Base-by-base conservation (phyloP, 2,888 invertebrate species). In the Polymixis flavicincta region DNA sequence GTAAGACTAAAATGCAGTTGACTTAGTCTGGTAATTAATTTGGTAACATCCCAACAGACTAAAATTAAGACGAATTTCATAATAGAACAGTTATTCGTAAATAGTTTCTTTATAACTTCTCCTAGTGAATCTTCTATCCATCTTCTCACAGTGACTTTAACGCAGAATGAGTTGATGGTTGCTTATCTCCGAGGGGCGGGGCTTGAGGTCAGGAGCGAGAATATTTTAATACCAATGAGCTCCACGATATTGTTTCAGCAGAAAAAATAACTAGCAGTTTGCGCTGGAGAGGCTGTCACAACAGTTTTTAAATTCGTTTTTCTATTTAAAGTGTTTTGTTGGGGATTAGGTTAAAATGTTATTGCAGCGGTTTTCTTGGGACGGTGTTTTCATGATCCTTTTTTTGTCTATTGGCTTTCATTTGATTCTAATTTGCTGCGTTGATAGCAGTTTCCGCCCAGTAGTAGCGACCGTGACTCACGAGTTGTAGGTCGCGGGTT, bases 191-290 rank as follows among this genome's bases (percentile, higher is more conserved):
- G 28, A 37, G 19, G 32, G 67, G 64, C 60, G 61, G 75, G 19
- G 37, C 37, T n/a, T 73, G 76, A 77, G 76, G 83, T 70, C 83
- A 71, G 74, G 54, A 67, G 60, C 61, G 59, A 67, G 81, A 85
- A 85, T 83, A 83, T 77, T 79, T 85, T 83, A 85, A 85, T 85
- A 78, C 28, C 71, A 85, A 85, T 85, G 83, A 83, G 76, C 50
- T 66, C 57, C 37, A 45, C 61, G 60, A 78, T 84, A 84, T 84
- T 84, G 76, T 85, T 84, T 73, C 68, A 55, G 52, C 42, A 3
- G 63, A 72, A 74, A 83, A 84, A 75, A 72, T 61, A 82, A 77
- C 70, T 71, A 66, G 28, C 69, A 61, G 65, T 74, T 71, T 37
- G 3, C 13, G 22, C 52, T 75, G 13, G 48, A 42, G 67, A 54